Conservation (phyloP, 1,140 invertebrate species). For the Eubasilissa regina region DNA sequence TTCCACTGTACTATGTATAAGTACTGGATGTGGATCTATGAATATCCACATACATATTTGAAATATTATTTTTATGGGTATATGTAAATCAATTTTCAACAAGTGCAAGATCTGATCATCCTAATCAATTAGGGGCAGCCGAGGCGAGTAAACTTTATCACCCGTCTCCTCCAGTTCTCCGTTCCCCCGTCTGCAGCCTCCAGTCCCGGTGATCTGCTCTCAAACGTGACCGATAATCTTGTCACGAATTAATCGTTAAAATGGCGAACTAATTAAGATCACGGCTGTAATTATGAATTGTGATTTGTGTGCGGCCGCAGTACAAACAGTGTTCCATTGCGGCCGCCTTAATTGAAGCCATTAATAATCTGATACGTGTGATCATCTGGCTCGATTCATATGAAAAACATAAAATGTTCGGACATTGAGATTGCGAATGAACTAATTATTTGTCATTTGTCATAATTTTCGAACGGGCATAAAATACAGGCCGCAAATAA, state of each 20-base stretch:
- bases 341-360: conserved; percentile 8
- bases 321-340: conserved; percentile 7
- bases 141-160: not conserved
- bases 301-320: conserved; percentile 2
- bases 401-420: not conserved
- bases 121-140: conserved; percentile 13
- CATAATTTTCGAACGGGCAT: not conserved
- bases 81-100: no score
- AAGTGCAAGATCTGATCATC: not conserved
- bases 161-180: no score
- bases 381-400: conserved; percentile 7
- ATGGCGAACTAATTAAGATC: conserved; percentile 34
- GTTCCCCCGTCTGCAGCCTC: no score
- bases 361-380: conserved; percentile 1
- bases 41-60: no score
- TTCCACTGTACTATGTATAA: no score
- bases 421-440: conserved; percentile 1
- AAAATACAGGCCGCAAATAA: not conserved
- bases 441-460: conserved; percentile 7
- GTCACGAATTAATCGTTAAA: conserved; percentile 41
- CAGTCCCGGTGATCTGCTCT: no score
- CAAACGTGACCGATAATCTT: conserved; percentile 25
- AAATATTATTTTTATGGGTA: no score
- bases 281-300: conserved; percentile 24
- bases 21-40: no score